Conservation (phyloP, 2,113 vertebrate species). For the Madoqua kirkii region DNA sequence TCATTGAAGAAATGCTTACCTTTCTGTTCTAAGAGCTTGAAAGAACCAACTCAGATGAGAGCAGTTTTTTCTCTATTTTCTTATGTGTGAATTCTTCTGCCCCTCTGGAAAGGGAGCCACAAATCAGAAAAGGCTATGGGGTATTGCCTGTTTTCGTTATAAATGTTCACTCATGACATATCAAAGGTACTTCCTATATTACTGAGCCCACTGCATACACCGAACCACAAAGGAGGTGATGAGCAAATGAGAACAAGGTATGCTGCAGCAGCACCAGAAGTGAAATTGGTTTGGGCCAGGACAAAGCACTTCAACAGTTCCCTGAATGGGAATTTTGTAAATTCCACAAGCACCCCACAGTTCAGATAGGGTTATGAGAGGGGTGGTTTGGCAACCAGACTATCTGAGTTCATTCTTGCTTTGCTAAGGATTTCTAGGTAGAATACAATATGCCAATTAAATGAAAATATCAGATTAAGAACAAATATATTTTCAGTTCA, state of each 20-base stretch:
- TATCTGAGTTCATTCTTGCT: neutral
- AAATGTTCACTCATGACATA: neutral
- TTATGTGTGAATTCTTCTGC: neutral
- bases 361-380: neutral
- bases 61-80: neutral
- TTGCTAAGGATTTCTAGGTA: neutral
- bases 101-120: neutral
- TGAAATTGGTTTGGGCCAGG: neutral
- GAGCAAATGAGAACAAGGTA: neutral
- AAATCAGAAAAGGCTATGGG: neutral
- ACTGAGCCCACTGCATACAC: neutral
- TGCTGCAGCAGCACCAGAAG: accelerated
- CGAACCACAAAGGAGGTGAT: accelerated
- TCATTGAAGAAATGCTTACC: slow-evolving; percentile 12
- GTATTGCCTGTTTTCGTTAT: neutral
- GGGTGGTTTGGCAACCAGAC: neutral
- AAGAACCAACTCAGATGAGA: slow-evolving; percentile 12
- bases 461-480: neutral
- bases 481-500: neutral
- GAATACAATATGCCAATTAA: neutral
- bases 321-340: neutral
- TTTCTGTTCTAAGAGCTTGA: slow-evolving; percentile 36
- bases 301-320: neutral
- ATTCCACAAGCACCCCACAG: neutral
- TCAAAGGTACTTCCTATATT: neutral